Evolutionary conservation across 2,888 invertebrate species (phyloP).

Genomic region (Leucophenga montana): DNA sequence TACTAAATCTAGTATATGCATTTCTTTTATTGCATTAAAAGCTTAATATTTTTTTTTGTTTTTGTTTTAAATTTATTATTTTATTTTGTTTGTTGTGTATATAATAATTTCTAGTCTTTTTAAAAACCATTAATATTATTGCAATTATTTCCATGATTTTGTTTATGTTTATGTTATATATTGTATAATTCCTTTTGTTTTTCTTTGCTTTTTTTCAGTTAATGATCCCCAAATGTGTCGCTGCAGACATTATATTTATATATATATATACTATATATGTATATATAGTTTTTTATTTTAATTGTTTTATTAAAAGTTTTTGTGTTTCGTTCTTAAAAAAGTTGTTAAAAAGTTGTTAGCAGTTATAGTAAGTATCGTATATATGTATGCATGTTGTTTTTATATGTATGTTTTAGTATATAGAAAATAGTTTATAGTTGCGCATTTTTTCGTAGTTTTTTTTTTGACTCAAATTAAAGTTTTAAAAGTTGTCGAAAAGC

Average conservation of each 20-base stretch:
- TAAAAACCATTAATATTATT: slow-evolving; percentile 61
- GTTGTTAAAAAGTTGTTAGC: slow-evolving; percentile 27
- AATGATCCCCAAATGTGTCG: slow-evolving; percentile 65
- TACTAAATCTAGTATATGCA: slow-evolving; percentile 40
- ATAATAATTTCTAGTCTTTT: slow-evolving; percentile 53
- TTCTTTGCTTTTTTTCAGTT: slow-evolving; percentile 46
- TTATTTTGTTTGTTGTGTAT: slow-evolving; percentile 45
- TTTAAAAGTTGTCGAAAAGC: slow-evolving; percentile 55
- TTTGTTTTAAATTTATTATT: slow-evolving; percentile 46
- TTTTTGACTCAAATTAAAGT: background rate
- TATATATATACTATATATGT: slow-evolving; percentile 39
- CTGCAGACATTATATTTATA: slow-evolving; percentile 53
- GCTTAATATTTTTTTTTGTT: slow-evolving; percentile 56
- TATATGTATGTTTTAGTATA: slow-evolving; percentile 33
- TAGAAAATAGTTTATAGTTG: slow-evolving; percentile 25
- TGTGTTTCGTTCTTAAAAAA: slow-evolving; percentile 41
- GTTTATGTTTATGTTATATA: slow-evolving; percentile 48
- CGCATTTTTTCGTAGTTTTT: slow-evolving; percentile 39
- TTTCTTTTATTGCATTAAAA: slow-evolving; percentile 62
- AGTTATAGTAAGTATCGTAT: slow-evolving; percentile 35
- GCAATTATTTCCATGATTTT: slow-evolving; percentile 40
- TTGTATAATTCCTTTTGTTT: slow-evolving; percentile 50
- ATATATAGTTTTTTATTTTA: slow-evolving; percentile 42
- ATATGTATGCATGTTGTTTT: slow-evolving; percentile 25
- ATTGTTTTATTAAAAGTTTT: slow-evolving; percentile 30